Percentiles rank a stretch among this genome's conserved stretches.
Evolutionary conservation across 2,888 invertebrate genomes (phyloP).

Genomic region (Euspilapteryx auroguttella): DNA sequence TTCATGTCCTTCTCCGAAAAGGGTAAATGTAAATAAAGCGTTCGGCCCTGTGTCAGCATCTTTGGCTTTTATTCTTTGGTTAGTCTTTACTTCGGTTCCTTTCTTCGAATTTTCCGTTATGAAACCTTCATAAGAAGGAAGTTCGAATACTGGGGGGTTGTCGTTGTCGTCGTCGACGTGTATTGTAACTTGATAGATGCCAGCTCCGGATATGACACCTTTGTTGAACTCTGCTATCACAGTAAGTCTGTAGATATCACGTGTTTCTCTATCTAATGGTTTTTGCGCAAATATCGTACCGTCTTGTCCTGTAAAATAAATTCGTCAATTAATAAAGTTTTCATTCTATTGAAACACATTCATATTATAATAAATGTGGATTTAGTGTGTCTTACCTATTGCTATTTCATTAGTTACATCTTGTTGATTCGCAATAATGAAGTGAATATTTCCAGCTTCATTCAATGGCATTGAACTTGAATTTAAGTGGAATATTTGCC

Average conservation of each 20-base stretch:
- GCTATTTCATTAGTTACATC: conserved; percentile 79
- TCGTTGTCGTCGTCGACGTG: conserved; percentile 86
- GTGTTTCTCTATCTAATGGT: conserved; percentile 75
- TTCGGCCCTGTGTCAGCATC: conserved; percentile 74
- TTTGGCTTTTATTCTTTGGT: conserved; percentile 67
- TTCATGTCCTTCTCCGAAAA: conserved; percentile 77
- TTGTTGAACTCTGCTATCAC: conserved; percentile 78
- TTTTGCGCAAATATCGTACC: conserved; percentile 79
- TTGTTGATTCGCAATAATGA: conserved; percentile 80
- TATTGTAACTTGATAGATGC: conserved; percentile 78
- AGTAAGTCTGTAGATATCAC: conserved; percentile 73
- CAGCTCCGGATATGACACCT: conserved; percentile 69
- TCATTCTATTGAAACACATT: no score
- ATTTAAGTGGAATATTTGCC: conserved; percentile 67
- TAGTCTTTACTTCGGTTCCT: conserved; percentile 71
- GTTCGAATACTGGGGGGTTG: conserved; percentile 79
- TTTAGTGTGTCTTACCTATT: conserved; percentile 69
- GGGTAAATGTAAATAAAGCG: conserved; percentile 67
- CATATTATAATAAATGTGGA: no score
- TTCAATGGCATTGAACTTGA: conserved; percentile 26
- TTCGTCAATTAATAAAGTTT: conserved; percentile 2
- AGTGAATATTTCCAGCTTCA: conserved; percentile 59
- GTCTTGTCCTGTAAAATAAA: conserved; percentile 50
- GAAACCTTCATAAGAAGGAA: conserved; percentile 70
- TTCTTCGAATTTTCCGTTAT: conserved; percentile 76